phyloP scores from a whole-genome alignment of 2,113 vertebrate species.

The Origma solitaria region DNA sequence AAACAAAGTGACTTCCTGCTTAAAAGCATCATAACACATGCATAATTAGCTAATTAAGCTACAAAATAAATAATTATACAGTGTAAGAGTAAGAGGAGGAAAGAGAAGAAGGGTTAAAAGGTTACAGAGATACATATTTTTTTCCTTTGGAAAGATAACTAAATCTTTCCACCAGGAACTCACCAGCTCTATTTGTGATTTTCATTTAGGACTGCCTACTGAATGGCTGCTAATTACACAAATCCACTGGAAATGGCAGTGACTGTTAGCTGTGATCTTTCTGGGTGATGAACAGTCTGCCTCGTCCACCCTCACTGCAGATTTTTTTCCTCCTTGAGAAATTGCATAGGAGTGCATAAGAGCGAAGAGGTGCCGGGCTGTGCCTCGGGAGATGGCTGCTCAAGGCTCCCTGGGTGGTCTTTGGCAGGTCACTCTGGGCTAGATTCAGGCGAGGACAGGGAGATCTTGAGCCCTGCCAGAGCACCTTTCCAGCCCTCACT shows the following conservation, averaged over 20 bases:
- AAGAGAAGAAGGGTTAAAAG: constrained; percentile 34
- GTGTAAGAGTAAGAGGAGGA: constrained; percentile 15
- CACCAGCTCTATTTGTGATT: background rate
- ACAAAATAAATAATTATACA: constrained; percentile 69
- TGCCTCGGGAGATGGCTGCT: background rate
- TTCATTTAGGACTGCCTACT: constrained; percentile 5
- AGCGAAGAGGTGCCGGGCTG: background rate
- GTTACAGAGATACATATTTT: background rate
- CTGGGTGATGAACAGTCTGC: background rate
- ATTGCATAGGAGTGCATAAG: background rate
- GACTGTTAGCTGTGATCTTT: background rate
- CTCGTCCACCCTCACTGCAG: background rate
- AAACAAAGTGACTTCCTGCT: constrained; percentile 58
- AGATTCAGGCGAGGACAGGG: fast-evolving
- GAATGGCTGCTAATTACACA: background rate
- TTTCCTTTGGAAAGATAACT: constrained; percentile 25
- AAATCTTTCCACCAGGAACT: background rate
- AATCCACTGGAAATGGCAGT: background rate
- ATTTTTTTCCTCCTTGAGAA: background rate
- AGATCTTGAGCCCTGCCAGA: background rate
- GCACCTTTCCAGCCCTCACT: background rate
- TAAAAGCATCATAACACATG: constrained; percentile 48
- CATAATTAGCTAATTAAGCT: constrained; percentile 69
- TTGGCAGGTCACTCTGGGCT: background rate
- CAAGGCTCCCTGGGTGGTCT: background rate